Evolutionary conservation across 2,113 vertebrate species (phyloP), one percentile per base, ranked within the genome.

Genomic region (Muscicapa adusta): DNA sequence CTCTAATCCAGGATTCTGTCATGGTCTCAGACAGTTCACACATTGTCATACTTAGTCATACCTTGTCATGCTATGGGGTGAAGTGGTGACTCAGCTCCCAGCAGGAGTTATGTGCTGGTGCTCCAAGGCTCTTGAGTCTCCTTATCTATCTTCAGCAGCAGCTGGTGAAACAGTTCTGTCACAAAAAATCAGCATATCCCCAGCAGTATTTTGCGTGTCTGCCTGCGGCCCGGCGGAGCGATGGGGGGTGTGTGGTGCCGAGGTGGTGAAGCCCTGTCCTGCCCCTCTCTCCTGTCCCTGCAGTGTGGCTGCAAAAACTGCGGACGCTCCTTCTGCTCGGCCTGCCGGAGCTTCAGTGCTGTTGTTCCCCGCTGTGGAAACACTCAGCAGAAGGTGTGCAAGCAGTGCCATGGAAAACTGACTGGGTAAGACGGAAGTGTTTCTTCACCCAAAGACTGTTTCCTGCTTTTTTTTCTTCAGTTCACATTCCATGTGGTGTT

Each of bases 261-360:
- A 6, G 38, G 24, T 65, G 74, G 0, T 73, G 50, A 70, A 56
- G 50, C 33, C 48, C 45, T 42, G 38, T 16, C 18, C 29, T 53
- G 67, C 29, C 57, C 34, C 33, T 92, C 42, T 87, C 53, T 63
- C 82, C 17, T 96, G 3, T 98, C 71, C 87, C 94, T n/a, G 3
- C 90, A 99, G 99, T 96, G 98, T 50, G 98, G 98, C 28, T 99
- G 99, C 98, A 99, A 98, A 94, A 99, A 82, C 85, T 99, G 99
- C 25, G 98, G 99, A 4, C 98, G 98, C 25, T 97, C 98, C 5
- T 99, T 99, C 97, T 99, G 99, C 97, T 98, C 98, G 6, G 96
- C 97, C 88, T 99, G 99, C 93, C 98, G 99, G 33, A 94, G 97
- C 91, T 98, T 98, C 96, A 98, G 72, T 38, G 98, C 98, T 51